Base-by-base conservation (phyloP, 2,797 vertebrate genomes). In the Taenioides sp. region DNA sequence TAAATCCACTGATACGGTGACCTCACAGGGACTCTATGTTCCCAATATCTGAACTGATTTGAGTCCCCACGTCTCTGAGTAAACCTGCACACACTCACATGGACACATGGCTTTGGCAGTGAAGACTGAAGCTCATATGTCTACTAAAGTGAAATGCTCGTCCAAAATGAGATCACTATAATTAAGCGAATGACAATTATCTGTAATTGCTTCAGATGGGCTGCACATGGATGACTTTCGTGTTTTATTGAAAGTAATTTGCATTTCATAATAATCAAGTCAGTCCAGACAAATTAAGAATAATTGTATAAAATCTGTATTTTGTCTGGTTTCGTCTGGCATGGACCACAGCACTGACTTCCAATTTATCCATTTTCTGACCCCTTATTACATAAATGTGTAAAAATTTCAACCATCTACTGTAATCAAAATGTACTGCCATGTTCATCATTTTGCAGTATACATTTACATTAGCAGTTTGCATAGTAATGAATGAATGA, bases 91-190 rank as follows among this genome's bases (percentile, higher is more conserved):
- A 68, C 34, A 57, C 55, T 58, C 64, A 55, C 22, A 67, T 23
- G 40, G 7, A 49, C 61, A 55, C 61, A 34, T 22, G 67, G 25
- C 4, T 23, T 59, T 0, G 0, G 77, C 69, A 76, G 52, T 64
- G 43, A 16, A 52, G 59, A 74, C 70, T 60, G 60, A 79, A 47
- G 43, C 43, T 47, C 43, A 47, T 16, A 47, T 4, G 65, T 65
- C 28, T 50, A 68, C 69, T 43, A 70, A 80, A 77, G 74, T 64
- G 68, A 74, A 70, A 66, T 62, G 65, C 76, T 77, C 14, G 43
- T 47, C 67, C 76, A 69, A 80, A 77, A 80, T 83, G 75, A 71
- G 67, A 80, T 69, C 0, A 0, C 40, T 79, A 17, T 81, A 66
- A 82, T 75, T 69, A 76, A 73, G 76, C 62, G 65, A 74, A 73